Base-by-base conservation (phyloP, 2,888 invertebrate species). In the Venusia cambrica region DNA sequence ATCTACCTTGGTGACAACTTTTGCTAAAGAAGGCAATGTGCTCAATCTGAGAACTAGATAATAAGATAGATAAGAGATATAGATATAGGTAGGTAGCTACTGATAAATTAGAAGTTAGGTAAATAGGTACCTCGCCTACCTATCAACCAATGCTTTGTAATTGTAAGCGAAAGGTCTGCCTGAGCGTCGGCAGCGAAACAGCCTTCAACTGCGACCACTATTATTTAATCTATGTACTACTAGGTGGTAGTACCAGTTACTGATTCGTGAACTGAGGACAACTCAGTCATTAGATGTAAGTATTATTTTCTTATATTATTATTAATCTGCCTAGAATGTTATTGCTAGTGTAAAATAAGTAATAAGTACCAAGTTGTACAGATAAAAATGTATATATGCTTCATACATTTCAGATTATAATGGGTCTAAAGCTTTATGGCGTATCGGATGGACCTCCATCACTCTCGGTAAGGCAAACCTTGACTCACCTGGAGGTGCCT, bases 361-460 rank as follows among this genome's bases (percentile, higher is more conserved):
- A 6, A 17, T 17, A 17, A 1, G 6, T 17, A 17, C 8, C 8
- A n/a, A n/a, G n/a, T n/a, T n/a, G n/a, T n/a, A n/a, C n/a, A n/a
- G n/a, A n/a, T n/a, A n/a, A n/a, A n/a, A n/a, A n/a, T n/a, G n/a
- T n/a, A n/a, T n/a, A n/a, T n/a, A n/a, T n/a, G n/a, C n/a, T n/a
- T n/a, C n/a, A 3, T 1, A 5, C 3, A 17, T 20, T 35, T 14
- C 22, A 35, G 22, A 22, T 22, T 18, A 21, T 7, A 7, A 80
- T 83, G 83, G 67, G 71, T 10, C 77, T 94, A 66, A 93, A 92
- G 62, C 67, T 94, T 20, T 94, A 94, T 59, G 88, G 90, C 24
- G 92, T 94, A 29, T 92, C 92, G 2, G 94, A 94, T 77, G 94
- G 94, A 1, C 94, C 94, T 1, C 94, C 94, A 27, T 93, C 94